These are phyloP conservation scores for Amphiduros pacificus DNA, from an alignment of 2,888 invertebrate genomes.

Conservation along the genomic window DNA sequence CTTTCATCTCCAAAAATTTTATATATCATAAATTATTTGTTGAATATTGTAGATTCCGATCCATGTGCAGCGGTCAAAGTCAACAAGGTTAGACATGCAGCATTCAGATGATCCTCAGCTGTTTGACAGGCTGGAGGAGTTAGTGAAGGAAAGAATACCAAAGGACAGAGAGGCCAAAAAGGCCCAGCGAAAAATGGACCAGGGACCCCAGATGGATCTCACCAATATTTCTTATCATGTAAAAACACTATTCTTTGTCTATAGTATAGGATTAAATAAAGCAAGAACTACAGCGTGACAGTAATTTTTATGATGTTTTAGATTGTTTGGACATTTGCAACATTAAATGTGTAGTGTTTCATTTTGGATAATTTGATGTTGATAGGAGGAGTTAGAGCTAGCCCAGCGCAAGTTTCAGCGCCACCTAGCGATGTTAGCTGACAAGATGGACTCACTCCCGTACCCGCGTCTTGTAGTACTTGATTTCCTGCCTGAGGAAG, in stretches of 20 bases:
- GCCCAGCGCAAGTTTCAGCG: not conserved
- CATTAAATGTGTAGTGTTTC: too few relatives aligned
- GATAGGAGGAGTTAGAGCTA: constrained; percentile 3
- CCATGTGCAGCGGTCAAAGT: not conserved
- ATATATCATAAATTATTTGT: too few relatives aligned
- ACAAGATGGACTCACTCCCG: not conserved
- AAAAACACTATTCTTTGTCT: too few relatives aligned
- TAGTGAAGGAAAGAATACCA: not conserved
- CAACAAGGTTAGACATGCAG: not conserved
- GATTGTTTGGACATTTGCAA: too few relatives aligned
- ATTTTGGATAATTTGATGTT: not conserved
- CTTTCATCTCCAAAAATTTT: too few relatives aligned
- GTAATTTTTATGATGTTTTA: too few relatives aligned
- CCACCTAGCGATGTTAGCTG: not conserved
- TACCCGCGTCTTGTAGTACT: not conserved
- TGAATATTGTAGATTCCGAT: not conserved
- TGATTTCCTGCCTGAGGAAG: not conserved
- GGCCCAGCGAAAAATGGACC: not conserved
- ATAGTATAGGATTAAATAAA: too few relatives aligned
- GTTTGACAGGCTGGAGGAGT: not conserved
- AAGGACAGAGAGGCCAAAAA: not conserved
- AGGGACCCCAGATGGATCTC: not conserved
- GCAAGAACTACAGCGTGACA: too few relatives aligned
- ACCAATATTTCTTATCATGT: not conserved
- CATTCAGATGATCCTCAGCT: not conserved